Percentiles rank a stretch among this genome's conserved stretches.
Conservation (phyloP, 2,113 vertebrate genomes). For the Hipposideros armiger region DNA sequence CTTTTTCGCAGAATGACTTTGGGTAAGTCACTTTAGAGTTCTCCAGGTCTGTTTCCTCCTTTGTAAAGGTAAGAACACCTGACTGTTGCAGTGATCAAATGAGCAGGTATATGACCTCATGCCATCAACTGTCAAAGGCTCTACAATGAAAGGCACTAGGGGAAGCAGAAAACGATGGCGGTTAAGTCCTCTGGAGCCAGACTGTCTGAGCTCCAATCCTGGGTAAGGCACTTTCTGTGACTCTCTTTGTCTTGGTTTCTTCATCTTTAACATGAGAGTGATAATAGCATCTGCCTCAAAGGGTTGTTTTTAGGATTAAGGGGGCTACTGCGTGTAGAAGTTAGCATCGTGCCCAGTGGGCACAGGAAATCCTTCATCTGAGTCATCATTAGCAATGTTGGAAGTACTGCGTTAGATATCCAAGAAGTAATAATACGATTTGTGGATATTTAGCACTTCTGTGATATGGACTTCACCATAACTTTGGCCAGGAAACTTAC, state of each 20-base stretch:
- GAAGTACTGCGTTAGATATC: neutral
- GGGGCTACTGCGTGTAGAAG: neutral
- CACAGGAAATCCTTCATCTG: neutral
- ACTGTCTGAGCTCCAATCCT: neutral
- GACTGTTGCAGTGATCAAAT: neutral
- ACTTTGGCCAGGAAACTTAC: neutral
- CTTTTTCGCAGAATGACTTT: neutral
- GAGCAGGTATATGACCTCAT: neutral
- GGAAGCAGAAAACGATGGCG: neutral
- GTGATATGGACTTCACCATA: neutral
- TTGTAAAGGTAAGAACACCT: neutral
- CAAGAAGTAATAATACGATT: neutral
- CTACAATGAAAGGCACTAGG: neutral
- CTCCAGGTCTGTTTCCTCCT: neutral
- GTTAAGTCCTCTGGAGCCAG: neutral
- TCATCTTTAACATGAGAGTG: neutral
- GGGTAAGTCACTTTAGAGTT: neutral
- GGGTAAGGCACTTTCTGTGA: neutral
- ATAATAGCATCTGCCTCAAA: neutral
- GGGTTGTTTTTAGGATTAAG: neutral
- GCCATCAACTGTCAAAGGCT: neutral
- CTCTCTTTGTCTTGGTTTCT: neutral
- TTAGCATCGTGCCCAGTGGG: neutral
- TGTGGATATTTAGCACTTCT: neutral
- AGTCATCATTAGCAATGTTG: neutral